phyloP scores from a whole-genome alignment of 2,113 vertebrate genomes.

The Columba livia region DNA sequence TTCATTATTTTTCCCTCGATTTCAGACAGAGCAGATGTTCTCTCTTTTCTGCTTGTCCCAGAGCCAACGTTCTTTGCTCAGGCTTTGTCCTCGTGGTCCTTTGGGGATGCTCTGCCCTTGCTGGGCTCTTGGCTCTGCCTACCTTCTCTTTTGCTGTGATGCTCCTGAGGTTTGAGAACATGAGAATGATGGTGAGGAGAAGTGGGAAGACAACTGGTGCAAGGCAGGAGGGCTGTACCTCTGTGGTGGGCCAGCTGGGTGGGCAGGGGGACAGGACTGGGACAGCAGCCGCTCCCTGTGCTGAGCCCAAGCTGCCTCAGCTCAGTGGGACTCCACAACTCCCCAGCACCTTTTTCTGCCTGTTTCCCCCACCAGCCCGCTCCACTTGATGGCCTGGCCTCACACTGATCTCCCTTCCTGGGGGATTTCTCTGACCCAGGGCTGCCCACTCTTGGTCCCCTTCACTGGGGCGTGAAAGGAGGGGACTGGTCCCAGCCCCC shows the following conservation, averaged over 20 bases:
- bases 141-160: background rate
- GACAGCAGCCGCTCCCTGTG: background rate
- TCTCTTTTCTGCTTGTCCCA: background rate
- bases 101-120: background rate
- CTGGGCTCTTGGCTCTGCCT: background rate
- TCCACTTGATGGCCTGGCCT: rapidly evolving
- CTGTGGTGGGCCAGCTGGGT: background rate
- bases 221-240: background rate
- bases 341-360: background rate
- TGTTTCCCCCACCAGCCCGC: background rate
- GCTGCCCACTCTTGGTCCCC: background rate
- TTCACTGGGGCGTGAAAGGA: rapidly evolving
- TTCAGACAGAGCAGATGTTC: background rate
- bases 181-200: rapidly evolving
- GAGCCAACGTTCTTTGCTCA: rapidly evolving
- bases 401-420: background rate
- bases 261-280: background rate
- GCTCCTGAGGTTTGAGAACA: background rate
- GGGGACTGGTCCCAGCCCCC: background rate
- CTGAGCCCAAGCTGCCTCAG: background rate
- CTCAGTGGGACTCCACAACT: rapidly evolving
- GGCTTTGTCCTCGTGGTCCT: background rate
- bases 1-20: background rate
- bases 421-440: background rate
- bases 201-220: background rate